These are phyloP conservation scores for Drosophila sp. DNA, from an alignment of 1,140 invertebrate genomes.

Conservation along the genomic window DNA sequence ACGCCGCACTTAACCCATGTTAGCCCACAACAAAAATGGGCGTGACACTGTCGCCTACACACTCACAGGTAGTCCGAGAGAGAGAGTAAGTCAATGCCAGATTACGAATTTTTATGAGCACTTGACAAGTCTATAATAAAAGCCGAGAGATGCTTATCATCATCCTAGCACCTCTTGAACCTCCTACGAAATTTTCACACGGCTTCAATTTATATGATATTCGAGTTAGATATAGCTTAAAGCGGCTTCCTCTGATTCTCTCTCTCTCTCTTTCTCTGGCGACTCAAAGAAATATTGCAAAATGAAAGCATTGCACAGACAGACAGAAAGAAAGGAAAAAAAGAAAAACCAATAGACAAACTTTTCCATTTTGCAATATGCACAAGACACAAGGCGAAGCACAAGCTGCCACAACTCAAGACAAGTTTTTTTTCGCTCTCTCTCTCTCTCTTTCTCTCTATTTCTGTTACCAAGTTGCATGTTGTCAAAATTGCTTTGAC, in stretches of 20 bases:
- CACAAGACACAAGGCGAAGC: slow-evolving; percentile 38
- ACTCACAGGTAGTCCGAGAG: slow-evolving; percentile 49
- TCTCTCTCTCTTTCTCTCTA: slow-evolving; percentile 27
- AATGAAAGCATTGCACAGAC: slow-evolving; percentile 55
- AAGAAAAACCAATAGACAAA: slow-evolving; percentile 54
- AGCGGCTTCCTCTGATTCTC: slow-evolving; percentile 36
- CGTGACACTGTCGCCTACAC: slow-evolving; percentile 27
- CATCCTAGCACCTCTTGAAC: slow-evolving; percentile 31
- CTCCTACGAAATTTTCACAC: slow-evolving; percentile 55
- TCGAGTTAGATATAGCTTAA: slow-evolving; percentile 58
- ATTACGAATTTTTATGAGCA: slow-evolving; percentile 60
- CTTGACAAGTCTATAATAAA: slow-evolving; percentile 74
- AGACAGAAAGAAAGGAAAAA: slow-evolving; percentile 36
- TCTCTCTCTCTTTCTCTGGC: neutral
- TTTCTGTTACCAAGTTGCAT: slow-evolving; percentile 41
- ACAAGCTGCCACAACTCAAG: slow-evolving; percentile 35
- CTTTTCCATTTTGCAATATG: slow-evolving; percentile 51
- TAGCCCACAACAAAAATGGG: slow-evolving; percentile 44
- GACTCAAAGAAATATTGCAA: slow-evolving; percentile 41
- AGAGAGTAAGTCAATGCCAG: slow-evolving; percentile 24
- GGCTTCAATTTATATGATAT: slow-evolving; percentile 63
- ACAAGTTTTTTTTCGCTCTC: slow-evolving; percentile 32
- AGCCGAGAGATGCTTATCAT: slow-evolving; percentile 60
- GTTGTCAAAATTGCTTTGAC: slow-evolving; percentile 78
- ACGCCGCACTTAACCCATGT: slow-evolving; percentile 68